These are phyloP conservation scores for Lasioglossum albipes DNA, from an alignment of 1,140 invertebrate genomes.

Conservation along the genomic window DNA sequence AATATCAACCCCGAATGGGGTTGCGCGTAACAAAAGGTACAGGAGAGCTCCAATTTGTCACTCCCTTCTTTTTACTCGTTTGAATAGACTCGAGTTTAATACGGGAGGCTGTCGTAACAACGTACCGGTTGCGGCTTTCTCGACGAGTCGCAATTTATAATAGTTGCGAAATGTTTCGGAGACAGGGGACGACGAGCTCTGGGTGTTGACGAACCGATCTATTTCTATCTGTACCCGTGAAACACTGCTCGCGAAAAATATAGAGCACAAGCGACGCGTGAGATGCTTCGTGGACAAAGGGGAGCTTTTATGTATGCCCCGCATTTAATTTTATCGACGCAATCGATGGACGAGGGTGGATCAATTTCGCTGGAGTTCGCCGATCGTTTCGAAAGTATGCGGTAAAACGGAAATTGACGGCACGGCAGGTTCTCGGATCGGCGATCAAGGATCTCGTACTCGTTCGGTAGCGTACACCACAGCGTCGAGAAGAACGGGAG, in stretches of 20 bases:
- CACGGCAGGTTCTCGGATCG: conserved; percentile 44
- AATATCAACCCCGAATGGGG: conserved; percentile 14
- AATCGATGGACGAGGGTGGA: too few relatives aligned
- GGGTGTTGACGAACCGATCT: not conserved
- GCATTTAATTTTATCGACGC: too few relatives aligned
- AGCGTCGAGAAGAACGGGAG: too few relatives aligned
- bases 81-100: conserved; percentile 40
- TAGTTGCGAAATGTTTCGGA: not conserved
- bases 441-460: conserved; percentile 40
- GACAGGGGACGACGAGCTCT: not conserved
- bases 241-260: not conserved
- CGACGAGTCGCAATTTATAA: not conserved
- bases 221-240: not conserved
- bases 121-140: not conserved
- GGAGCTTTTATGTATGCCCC: too few relatives aligned
- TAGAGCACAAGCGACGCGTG: too few relatives aligned
- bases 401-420: too few relatives aligned
- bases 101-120: not conserved
- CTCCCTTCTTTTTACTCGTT: conserved; percentile 37
- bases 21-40: conserved; percentile 58
- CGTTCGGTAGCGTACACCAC: too few relatives aligned
- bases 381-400: too few relatives aligned
- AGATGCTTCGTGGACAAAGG: not conserved
- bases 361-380: too few relatives aligned
- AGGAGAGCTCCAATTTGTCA: conserved; percentile 63